Evolutionary conservation across 2,113 vertebrate genomes (phyloP), one percentile per base, ranked within the genome.

Genomic region (Hipposideros armiger): DNA sequence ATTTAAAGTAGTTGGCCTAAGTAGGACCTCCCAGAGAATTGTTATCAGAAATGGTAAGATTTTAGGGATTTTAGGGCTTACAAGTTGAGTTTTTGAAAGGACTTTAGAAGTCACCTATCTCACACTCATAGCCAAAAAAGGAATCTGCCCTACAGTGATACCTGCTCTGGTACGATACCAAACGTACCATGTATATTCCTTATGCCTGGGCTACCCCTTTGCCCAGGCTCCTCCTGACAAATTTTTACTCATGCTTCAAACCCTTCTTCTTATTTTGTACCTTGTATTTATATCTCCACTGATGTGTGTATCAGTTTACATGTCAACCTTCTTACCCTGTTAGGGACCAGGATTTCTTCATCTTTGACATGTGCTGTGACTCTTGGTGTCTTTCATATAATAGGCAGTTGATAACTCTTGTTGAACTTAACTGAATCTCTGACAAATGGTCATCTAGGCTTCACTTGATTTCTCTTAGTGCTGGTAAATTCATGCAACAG

Each of bases 1-100:
- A 73, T 72, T 70, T 85, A 76, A 95, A 91, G 40, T 32, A 26
- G 80, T 82, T 94, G 73, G 7, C 40, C 36, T 78, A 70, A 95
- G 36, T 69, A 76, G 45, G 45, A 62, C 56, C 15, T 90, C 42
- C 64, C 64, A 90, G 47, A 93, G 47, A 83, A 62, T 78, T 87
- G n/a, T 42, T 72, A 62, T 16, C 11, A 67, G 60, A 95, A n/a
- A 95, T 73, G 17, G 2, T 82, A 66, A 86, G 40, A 70, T 56
- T 70, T 94, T 90, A 62, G 45, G 67, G 52, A 87, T 26, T 64
- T 90, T 17, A 94, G 70, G 83, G 42, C 76, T 87, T 83, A 36
- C 42, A 89, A 50, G 26, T 26, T 92, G 50, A 89, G 11, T 70
- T 93, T 78, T 84, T 26, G 9, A 70, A 94, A 64, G 40, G 30